phyloP scores from a whole-genome alignment of 2,797 vertebrate genomes.

The Neomorphus geoffroyi region DNA sequence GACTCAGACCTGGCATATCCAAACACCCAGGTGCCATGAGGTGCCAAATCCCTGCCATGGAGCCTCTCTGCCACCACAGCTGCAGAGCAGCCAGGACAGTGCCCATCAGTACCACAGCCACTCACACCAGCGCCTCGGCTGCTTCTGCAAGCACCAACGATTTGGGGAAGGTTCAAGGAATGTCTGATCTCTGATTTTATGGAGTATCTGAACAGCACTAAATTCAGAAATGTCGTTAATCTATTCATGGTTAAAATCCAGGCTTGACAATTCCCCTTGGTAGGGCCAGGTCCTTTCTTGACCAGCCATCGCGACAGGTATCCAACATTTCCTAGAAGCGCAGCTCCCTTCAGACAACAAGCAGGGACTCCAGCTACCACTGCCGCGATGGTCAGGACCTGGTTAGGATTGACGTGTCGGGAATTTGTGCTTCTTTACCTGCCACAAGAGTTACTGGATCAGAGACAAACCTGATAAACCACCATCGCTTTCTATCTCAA shows the following conservation, averaged over 20 bases:
- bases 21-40: rapidly evolving
- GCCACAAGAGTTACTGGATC: neutral
- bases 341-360: neutral
- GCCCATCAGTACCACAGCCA: rapidly evolving
- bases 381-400: neutral
- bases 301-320: neutral
- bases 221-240: neutral
- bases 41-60: rapidly evolving
- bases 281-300: neutral
- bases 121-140: neutral
- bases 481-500: neutral
- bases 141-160: neutral
- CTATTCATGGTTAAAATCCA: neutral
- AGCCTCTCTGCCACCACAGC: neutral
- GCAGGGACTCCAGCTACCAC: rapidly evolving
- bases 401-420: rapidly evolving
- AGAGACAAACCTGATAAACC: neutral
- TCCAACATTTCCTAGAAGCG: neutral
- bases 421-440: neutral
- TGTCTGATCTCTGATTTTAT: neutral
- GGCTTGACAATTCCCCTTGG: neutral
- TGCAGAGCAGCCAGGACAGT: neutral
- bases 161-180: neutral
- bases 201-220: neutral
- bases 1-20: neutral